These are phyloP conservation scores for Drosophila cracens DNA, from an alignment of 2,888 invertebrate species.

Conservation along the genomic window DNA sequence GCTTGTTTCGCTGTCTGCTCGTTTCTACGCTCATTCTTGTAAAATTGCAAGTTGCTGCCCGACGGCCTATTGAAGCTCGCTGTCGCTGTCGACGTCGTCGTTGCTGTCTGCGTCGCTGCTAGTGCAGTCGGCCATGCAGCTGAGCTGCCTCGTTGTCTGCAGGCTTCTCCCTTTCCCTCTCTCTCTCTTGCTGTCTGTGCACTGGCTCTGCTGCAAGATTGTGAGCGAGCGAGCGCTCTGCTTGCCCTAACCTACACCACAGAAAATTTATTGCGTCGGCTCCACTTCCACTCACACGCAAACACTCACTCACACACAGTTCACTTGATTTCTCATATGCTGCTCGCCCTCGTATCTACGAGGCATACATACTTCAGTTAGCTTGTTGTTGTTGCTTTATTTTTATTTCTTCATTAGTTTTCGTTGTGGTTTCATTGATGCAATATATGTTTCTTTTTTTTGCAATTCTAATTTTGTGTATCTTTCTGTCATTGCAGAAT, in stretches of 20 bases:
- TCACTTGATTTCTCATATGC: slow-evolving; percentile 44
- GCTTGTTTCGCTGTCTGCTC: slow-evolving; percentile 42
- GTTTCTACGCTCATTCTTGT: slow-evolving; percentile 76
- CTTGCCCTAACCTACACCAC: slow-evolving; percentile 76
- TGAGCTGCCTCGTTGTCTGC: slow-evolving; percentile 15
- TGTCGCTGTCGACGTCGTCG: slow-evolving; percentile 22
- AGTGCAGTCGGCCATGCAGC: slow-evolving; percentile 56
- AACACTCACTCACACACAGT: slow-evolving; percentile 31
- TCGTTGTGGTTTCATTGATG: slow-evolving; percentile 61
- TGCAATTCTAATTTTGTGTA: slow-evolving; percentile 14
- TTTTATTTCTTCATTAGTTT: slow-evolving; percentile 48
- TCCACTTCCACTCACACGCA: slow-evolving; percentile 49
- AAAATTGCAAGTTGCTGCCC: slow-evolving; percentile 70
- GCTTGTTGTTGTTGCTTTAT: slow-evolving; percentile 32
- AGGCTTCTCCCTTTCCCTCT: slow-evolving; percentile 6
- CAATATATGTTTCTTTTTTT: slow-evolving; percentile 13
- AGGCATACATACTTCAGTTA: slow-evolving; percentile 51
- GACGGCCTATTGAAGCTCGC: slow-evolving; percentile 69
- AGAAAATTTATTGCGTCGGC: slow-evolving; percentile 75
- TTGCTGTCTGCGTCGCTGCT: slow-evolving; percentile 27
- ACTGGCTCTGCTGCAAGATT: slow-evolving; percentile 2
- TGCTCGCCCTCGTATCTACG: slow-evolving; percentile 42
- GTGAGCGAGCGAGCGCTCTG: slow-evolving; percentile 38
- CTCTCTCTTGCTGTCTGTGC: neutral
- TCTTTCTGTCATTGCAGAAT: slow-evolving; percentile 39